These are phyloP conservation scores for Stenchaetothrips biformis DNA, from an alignment of 2,888 invertebrate species.

Conservation along the genomic window DNA sequence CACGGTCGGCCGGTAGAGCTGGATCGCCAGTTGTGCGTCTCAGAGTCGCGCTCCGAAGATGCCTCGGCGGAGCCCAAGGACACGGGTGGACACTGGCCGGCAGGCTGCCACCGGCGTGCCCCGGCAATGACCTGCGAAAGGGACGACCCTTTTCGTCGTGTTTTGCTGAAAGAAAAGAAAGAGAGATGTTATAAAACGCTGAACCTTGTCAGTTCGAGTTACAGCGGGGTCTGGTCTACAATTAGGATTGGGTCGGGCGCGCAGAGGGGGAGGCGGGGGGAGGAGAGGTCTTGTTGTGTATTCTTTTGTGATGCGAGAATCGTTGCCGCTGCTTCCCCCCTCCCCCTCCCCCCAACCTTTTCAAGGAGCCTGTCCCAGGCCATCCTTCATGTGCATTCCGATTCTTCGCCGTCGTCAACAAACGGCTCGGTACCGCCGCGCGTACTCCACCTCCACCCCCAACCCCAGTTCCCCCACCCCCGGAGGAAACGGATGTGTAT, in stretches of 20 bases:
- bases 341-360: not conserved
- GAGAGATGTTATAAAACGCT: not conserved
- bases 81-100: not conserved
- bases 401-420: not conserved
- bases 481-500: not conserved
- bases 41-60: no score
- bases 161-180: not conserved
- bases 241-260: slow-evolving; percentile 13
- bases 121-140: not conserved
- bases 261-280: not conserved
- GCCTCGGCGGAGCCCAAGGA: no score
- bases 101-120: not conserved
- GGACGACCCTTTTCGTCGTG: not conserved
- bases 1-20: not conserved
- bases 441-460: not conserved
- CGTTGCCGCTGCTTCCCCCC: slow-evolving; percentile 4
- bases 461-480: not conserved
- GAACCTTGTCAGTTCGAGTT: slow-evolving; percentile 18
- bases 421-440: not conserved
- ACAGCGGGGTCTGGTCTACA: slow-evolving; percentile 19
- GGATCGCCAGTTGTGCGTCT: not conserved
- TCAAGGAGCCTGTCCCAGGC: slow-evolving; percentile 3
- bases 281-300: slow-evolving; percentile 12
- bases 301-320: slow-evolving; percentile 23
- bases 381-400: slow-evolving; percentile 15